phyloP scores from a whole-genome alignment of 2,888 invertebrate species.

The Bombylius discolor region DNA sequence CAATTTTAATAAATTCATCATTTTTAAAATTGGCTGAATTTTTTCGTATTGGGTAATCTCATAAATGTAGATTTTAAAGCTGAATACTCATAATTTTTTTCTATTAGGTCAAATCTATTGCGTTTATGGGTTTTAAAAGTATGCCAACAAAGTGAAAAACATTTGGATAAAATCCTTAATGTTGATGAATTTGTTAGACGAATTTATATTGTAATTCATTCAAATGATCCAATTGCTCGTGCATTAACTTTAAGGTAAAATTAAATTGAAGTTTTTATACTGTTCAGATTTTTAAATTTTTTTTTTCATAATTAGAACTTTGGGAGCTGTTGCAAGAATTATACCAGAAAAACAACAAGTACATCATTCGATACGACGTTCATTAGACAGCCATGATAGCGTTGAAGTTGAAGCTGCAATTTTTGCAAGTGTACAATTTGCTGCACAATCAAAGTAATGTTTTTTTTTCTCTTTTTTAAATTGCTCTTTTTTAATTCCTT shows the following conservation, averaged over 20 bases:
- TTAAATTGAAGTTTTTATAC: not conserved
- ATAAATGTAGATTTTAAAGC: not conserved
- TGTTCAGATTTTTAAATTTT: not conserved
- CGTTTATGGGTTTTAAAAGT: conserved; percentile 85
- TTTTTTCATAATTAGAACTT: conserved; percentile 41
- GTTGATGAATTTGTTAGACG: conserved; percentile 86
- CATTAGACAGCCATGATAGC: conserved; percentile 86
- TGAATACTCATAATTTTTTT: not conserved
- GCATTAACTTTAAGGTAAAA: conserved; percentile 59
- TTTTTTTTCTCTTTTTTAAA: not conserved
- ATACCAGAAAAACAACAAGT: conserved; percentile 90
- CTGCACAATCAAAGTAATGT: conserved; percentile 79
- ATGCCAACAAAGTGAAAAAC: conserved; percentile 90
- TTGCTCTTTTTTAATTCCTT: conserved; percentile 4
- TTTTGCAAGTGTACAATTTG: conserved; percentile 87
- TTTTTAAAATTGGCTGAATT: conserved; percentile 89
- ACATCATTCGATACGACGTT: conserved; percentile 84
- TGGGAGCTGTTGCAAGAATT: conserved; percentile 85
- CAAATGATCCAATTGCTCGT: conserved; percentile 92
- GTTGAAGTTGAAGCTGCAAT: conserved; percentile 95
- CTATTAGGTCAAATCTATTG: conserved; percentile 68
- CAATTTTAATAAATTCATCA: conserved; percentile 92
- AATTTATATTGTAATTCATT: conserved; percentile 87
- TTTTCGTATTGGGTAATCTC: conserved; percentile 50
- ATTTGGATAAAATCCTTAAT: conserved; percentile 88